These are phyloP conservation scores for Myrmophylax atrothorax DNA, from an alignment of 2,113 vertebrate species.

Conservation along the genomic window DNA sequence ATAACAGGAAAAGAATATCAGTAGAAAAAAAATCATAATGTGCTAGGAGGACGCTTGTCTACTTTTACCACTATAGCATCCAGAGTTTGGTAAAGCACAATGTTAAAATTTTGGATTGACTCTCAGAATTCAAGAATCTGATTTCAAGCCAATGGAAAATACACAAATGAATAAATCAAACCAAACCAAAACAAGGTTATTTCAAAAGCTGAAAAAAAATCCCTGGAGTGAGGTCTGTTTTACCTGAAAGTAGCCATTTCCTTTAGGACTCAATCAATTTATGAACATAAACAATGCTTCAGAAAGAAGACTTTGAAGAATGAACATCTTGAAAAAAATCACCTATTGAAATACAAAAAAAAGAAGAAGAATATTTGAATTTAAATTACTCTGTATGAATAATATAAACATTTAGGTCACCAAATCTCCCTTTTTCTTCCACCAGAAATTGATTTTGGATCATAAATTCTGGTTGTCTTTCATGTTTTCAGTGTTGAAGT, in stretches of 20 bases:
- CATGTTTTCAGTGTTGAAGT: neutral
- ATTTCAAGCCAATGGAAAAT: neutral
- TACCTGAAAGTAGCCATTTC: neutral
- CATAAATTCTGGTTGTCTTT: neutral
- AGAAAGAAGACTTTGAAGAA: neutral
- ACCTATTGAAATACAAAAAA: neutral
- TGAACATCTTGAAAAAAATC: neutral
- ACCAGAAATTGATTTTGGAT: neutral
- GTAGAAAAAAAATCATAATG: neutral
- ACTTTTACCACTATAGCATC: neutral
- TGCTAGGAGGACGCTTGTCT: neutral
- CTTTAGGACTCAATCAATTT: neutral
- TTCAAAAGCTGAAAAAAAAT: neutral
- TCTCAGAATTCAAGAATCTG: neutral
- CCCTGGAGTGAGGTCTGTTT: neutral
- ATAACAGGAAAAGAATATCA: neutral
- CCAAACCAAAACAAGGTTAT: neutral
- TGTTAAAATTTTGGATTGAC: neutral
- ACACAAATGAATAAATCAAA: neutral
- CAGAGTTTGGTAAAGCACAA: neutral
- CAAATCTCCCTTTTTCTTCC: neutral
- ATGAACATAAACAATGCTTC: neutral
- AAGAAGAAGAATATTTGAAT: neutral
- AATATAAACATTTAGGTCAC: neutral
- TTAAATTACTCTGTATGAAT: neutral